phyloP scores from a whole-genome alignment of 2,797 vertebrate genomes.

The Chelon labrosus region DNA sequence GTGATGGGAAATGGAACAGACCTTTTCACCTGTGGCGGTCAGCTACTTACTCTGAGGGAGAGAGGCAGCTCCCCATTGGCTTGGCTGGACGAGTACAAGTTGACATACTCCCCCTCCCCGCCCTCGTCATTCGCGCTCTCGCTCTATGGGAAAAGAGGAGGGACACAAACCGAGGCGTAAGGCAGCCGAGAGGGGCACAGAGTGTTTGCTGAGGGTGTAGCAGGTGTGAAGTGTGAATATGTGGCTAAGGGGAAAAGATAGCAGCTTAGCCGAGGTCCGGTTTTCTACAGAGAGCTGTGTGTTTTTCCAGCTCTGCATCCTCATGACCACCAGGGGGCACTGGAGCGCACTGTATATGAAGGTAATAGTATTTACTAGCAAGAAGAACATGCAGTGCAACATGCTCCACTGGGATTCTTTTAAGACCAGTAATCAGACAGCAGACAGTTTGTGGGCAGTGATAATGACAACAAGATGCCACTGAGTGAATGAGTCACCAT shows the following conservation, averaged over 20 bases:
- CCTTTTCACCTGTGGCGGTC: constrained; percentile 66
- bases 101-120: constrained; percentile 96
- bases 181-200: constrained; percentile 73
- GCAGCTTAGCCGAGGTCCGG: constrained; percentile 43
- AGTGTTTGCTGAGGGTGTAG: constrained; percentile 51
- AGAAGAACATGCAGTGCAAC: constrained; percentile 74
- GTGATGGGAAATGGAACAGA: constrained; percentile 69
- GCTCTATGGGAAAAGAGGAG: constrained; percentile 91
- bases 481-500: constrained; percentile 59
- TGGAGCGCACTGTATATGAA: constrained; percentile 60
- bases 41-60: constrained; percentile 94
- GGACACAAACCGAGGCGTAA: constrained; percentile 77
- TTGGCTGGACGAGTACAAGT: constrained; percentile 94
- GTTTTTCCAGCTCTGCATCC: constrained; percentile 12
- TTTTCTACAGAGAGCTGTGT: constrained; percentile 13
- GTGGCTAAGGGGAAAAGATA: constrained; percentile 46
- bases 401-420: constrained; percentile 67
- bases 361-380: constrained; percentile 49
- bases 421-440: constrained; percentile 65
- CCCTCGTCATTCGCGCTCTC: constrained; percentile 92
- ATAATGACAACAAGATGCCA: constrained; percentile 65
- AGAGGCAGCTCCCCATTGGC: constrained; percentile 91
- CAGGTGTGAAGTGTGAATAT: constrained; percentile 32
- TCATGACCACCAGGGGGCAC: constrained; percentile 74
- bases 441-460: constrained; percentile 70